Evolutionary conservation across 1,140 invertebrate genomes (phyloP).

Genomic region (Pogonus chalceus): DNA sequence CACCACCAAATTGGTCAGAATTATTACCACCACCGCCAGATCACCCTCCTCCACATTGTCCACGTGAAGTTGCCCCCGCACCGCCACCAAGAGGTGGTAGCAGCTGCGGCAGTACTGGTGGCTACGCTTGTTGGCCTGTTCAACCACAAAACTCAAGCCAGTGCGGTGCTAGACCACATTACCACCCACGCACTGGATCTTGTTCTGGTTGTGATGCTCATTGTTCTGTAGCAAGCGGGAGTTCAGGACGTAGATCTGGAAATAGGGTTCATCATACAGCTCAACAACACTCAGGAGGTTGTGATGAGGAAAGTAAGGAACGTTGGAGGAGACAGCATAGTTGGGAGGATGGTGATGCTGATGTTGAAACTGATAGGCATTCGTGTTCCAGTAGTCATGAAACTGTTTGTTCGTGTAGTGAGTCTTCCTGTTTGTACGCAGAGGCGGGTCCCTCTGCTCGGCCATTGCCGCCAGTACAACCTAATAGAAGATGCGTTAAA

Average conservation of each 20-base stretch:
- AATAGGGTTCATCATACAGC: constrained; percentile 19
- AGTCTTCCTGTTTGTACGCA: constrained; percentile 33
- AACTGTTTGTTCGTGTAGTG: constrained; percentile 34
- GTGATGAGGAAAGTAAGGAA: constrained; percentile 29
- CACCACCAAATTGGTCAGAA: constrained; percentile 64
- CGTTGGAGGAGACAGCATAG: constrained; percentile 11
- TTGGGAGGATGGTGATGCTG: constrained; percentile 19
- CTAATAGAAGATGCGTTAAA: not conserved
- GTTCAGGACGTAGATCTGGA: constrained; percentile 21
- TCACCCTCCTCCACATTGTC: constrained; percentile 56
- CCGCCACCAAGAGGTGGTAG: constrained; percentile 27
- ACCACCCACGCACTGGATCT: constrained; percentile 24
- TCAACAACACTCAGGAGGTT: constrained; percentile 14
- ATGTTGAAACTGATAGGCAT: constrained; percentile 25
- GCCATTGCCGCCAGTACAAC: not conserved
- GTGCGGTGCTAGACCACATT: constrained; percentile 14
- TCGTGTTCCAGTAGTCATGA: constrained; percentile 34
- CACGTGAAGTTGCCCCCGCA: constrained; percentile 26
- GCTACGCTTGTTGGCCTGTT: constrained; percentile 31
- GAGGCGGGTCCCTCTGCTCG: constrained; percentile 26
- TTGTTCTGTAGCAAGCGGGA: constrained; percentile 26
- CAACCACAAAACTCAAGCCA: constrained; percentile 16
- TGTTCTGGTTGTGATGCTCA: constrained; percentile 29
- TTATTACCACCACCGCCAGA: constrained; percentile 70
- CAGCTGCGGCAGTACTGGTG: constrained; percentile 26